phyloP scores from a whole-genome alignment of 2,113 vertebrate genomes.

The Solea solea region DNA sequence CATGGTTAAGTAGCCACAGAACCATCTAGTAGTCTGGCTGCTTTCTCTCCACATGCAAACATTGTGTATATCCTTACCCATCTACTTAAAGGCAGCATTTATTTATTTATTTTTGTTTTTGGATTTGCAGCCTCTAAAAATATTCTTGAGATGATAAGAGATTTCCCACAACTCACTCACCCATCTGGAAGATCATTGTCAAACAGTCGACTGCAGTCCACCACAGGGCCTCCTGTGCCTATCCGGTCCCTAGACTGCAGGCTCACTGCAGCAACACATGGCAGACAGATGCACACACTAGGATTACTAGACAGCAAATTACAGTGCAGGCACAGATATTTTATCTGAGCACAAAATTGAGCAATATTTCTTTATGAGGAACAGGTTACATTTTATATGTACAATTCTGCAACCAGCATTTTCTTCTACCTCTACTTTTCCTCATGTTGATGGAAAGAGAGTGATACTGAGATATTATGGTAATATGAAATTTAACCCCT shows the following conservation, averaged over 20 bases:
- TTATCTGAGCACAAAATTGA: slow-evolving; percentile 38
- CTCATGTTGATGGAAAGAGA: neutral
- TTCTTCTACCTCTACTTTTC: slow-evolving; percentile 2
- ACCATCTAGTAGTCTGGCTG: slow-evolving; percentile 15
- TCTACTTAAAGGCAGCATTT: neutral
- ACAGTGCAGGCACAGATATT: slow-evolving; percentile 38
- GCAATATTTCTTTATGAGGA: slow-evolving; percentile 48
- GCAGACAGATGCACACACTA: slow-evolving; percentile 66
- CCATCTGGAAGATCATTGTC: slow-evolving; percentile 98
- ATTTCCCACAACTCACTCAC: slow-evolving; percentile 79
- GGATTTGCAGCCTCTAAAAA: slow-evolving; percentile 18
- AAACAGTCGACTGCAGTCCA: slow-evolving; percentile 97
- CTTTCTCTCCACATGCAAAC: slow-evolving; percentile 38
- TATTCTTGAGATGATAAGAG: slow-evolving; percentile 18
- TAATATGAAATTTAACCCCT: slow-evolving; percentile 5
- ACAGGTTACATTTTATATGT: slow-evolving; percentile 30
- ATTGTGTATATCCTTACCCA: neutral
- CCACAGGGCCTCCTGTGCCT: slow-evolving; percentile 94
- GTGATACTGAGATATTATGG: neutral
- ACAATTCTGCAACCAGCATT: slow-evolving; percentile 9
- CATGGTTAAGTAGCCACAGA: slow-evolving; percentile 33
- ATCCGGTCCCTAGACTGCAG: slow-evolving; percentile 98
- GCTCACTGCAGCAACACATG: slow-evolving; percentile 86
- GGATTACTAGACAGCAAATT: slow-evolving; percentile 59
- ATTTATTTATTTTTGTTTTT: neutral